Evolutionary conservation across 2,888 invertebrate genomes (phyloP).

Genomic region (Rhagonycha lutea): DNA sequence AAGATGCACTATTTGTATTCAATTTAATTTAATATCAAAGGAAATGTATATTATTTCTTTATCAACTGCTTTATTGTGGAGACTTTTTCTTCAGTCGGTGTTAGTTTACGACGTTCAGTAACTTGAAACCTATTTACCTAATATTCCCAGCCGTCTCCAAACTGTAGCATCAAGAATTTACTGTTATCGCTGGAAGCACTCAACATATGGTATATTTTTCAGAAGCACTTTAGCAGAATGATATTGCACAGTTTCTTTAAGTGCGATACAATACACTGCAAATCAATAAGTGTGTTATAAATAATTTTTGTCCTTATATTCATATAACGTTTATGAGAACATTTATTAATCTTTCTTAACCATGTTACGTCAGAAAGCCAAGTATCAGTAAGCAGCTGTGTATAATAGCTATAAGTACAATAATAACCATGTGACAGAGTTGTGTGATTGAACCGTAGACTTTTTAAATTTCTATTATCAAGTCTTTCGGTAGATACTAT

Average conservation of each 20-base stretch:
- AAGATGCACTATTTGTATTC: slow-evolving; percentile 8
- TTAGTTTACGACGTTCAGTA: slow-evolving; percentile 16
- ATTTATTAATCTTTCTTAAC: not conserved
- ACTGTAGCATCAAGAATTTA: slow-evolving; percentile 38
- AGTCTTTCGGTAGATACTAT: too few relatives aligned
- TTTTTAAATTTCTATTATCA: not conserved
- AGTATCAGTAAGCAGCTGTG: not conserved
- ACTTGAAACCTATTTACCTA: slow-evolving; percentile 18
- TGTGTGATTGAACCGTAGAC: not conserved
- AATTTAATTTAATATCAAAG: not conserved
- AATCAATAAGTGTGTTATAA: slow-evolving; percentile 6
- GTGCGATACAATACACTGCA: slow-evolving; percentile 10
- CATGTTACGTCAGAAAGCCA: not conserved
- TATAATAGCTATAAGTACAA: too few relatives aligned
- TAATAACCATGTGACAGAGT: not conserved
- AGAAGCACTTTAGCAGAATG: slow-evolving; percentile 36
- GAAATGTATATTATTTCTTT: not conserved
- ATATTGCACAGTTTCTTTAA: slow-evolving; percentile 26
- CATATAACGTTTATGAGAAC: not conserved
- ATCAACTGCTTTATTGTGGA: not conserved
- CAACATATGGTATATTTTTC: slow-evolving; percentile 44
- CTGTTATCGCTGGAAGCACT: slow-evolving; percentile 43
- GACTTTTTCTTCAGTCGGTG: slow-evolving; percentile 14
- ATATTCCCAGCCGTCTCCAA: slow-evolving; percentile 26
- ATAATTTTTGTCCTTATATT: not conserved